These are phyloP conservation scores for Leucophenga montana DNA, from an alignment of 2,888 invertebrate genomes.

Conservation along the genomic window DNA sequence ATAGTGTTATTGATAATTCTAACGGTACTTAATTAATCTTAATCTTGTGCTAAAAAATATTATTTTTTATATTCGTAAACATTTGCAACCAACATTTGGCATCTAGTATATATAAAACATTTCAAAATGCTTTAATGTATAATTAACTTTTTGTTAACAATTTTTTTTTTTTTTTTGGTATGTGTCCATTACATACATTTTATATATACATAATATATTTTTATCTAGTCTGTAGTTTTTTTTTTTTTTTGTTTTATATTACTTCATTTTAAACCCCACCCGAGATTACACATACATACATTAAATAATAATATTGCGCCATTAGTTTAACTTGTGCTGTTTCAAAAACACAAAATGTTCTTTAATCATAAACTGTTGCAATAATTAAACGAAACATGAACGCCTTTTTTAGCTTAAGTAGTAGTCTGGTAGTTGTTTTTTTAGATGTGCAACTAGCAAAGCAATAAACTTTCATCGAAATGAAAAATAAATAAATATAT, in stretches of 20 bases:
- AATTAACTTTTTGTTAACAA: slow-evolving; percentile 3
- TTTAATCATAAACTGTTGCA: slow-evolving; percentile 27
- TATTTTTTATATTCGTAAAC: no score
- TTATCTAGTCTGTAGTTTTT: slow-evolving; percentile 20
- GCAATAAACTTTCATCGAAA: slow-evolving; percentile 16
- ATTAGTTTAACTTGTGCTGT: slow-evolving; percentile 19
- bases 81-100: no score
- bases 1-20: no score
- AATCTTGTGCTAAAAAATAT: no score
- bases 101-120: not conserved
- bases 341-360: slow-evolving; percentile 5
- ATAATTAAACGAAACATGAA: slow-evolving; percentile 39
- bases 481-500: not conserved
- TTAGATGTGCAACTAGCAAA: slow-evolving; percentile 1
- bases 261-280: slow-evolving; percentile 2
- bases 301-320: not conserved
- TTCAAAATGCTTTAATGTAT: slow-evolving; percentile 12
- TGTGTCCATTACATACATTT: not conserved
- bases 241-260: slow-evolving; percentile 14
- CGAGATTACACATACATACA: not conserved
- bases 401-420: slow-evolving; percentile 58
- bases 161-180: slow-evolving; percentile 1
- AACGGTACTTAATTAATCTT: slow-evolving; percentile 1
- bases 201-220: not conserved
- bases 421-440: slow-evolving; percentile 52